Evolutionary conservation across 2,888 invertebrate species (phyloP).

Genomic region (Torymus texanus): DNA sequence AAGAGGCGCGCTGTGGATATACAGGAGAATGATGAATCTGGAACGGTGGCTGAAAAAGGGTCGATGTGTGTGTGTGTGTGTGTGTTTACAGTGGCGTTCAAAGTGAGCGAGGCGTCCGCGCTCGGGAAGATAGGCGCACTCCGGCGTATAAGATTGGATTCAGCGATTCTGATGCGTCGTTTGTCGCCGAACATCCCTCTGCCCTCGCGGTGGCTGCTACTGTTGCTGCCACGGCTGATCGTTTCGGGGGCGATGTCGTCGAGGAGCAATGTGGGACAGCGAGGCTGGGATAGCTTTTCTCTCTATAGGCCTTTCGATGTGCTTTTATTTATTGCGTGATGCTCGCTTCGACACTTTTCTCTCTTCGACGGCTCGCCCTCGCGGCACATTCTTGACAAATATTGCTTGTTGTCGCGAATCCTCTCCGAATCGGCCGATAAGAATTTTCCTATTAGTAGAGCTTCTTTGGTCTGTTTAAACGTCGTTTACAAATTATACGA

Average conservation of each 20-base stretch:
- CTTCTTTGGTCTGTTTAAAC: too few relatives aligned
- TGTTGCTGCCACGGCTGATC: not conserved
- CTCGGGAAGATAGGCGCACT: not conserved
- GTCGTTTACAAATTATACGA: too few relatives aligned
- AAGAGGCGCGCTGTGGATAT: too few relatives aligned
- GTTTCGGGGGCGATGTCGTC: not conserved
- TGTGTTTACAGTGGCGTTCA: not conserved
- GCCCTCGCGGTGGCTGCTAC: not conserved
- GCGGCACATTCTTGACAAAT: too few relatives aligned
- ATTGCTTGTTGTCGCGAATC: too few relatives aligned
- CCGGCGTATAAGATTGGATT: constrained; percentile 12
- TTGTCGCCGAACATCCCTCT: constrained; percentile 29
- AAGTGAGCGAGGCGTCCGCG: too few relatives aligned
- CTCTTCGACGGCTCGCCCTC: too few relatives aligned
- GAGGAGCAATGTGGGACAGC: too few relatives aligned
- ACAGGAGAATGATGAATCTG: too few relatives aligned
- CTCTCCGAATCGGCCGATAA: too few relatives aligned
- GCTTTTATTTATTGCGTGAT: constrained; percentile 12
- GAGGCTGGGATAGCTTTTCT: not conserved
- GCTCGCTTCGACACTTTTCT: not conserved
- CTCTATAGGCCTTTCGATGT: constrained; percentile 30
- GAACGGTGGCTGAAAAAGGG: not conserved
- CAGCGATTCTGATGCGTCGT: constrained; percentile 50
- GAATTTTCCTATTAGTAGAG: too few relatives aligned
- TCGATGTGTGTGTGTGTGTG: not conserved